Conservation (phyloP, 2,888 invertebrate genomes). For the Hypomecis atomaria region DNA sequence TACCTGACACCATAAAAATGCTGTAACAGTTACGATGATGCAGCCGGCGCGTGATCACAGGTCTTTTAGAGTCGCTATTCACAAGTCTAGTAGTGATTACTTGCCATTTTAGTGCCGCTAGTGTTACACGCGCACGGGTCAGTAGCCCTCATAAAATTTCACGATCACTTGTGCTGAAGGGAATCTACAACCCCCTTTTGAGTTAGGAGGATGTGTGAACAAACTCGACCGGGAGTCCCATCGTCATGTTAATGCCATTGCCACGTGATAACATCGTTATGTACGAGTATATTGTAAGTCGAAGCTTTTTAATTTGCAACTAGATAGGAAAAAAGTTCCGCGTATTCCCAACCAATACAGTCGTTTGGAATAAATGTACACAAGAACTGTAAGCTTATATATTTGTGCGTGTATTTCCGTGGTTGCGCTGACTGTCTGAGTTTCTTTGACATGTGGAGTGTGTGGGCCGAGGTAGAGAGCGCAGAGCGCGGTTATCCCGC, state of each 20-base stretch:
- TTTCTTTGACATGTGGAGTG: slow-evolving; percentile 69
- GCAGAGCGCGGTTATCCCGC: slow-evolving; percentile 29
- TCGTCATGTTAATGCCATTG: slow-evolving; percentile 50
- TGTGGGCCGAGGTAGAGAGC: slow-evolving; percentile 53
- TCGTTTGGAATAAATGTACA: neutral
- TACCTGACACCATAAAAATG: neutral
- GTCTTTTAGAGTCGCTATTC: slow-evolving; percentile 35
- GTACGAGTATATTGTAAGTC: too few relatives aligned
- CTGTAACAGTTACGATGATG: slow-evolving; percentile 44
- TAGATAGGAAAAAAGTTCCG: slow-evolving; percentile 49
- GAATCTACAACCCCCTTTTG: slow-evolving; percentile 48
- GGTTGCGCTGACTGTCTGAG: slow-evolving; percentile 67
- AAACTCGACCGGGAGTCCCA: slow-evolving; percentile 27
- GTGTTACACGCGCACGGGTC: slow-evolving; percentile 65
- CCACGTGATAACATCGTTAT: slow-evolving; percentile 51
- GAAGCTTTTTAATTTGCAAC: slow-evolving; percentile 44
- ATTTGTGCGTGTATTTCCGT: slow-evolving; percentile 42
- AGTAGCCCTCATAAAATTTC: slow-evolving; percentile 74
- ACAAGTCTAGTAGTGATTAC: slow-evolving; percentile 47
- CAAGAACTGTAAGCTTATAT: neutral
- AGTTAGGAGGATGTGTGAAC: slow-evolving; percentile 43
- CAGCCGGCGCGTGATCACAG: slow-evolving; percentile 49
- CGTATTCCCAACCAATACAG: slow-evolving; percentile 45
- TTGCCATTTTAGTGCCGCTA: slow-evolving; percentile 67
- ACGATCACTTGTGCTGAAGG: slow-evolving; percentile 61